Base-by-base conservation (phyloP, 2,113 vertebrate species). In the Pachyramphus minor region DNA sequence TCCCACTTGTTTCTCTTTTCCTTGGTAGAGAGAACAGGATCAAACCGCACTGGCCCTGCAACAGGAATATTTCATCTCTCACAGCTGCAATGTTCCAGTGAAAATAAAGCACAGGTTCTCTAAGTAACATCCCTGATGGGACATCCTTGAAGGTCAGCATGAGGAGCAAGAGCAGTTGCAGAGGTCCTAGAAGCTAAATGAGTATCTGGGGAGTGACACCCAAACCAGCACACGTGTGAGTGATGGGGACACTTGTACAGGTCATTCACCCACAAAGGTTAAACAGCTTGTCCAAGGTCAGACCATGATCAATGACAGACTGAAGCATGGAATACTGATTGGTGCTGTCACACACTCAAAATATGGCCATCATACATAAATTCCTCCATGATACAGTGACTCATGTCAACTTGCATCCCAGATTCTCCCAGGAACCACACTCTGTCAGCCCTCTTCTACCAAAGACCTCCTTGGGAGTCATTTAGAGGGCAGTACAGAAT, bases 1-100 rank as follows among this genome's bases (percentile, higher is more conserved):
- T 99, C 99, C 99, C 99, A 99, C 21, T n/a, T 79, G 84, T 99
- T 99, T 96, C 99, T 98, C 6, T 33, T n/a, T 8, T 93, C 66
- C 94, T 98, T 99, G 62, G 97, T 98, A 24, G 98, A 98, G 25
- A 99, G 97, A 8, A 33, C 27, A 59, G 55, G 75, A 94, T 98
- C 84, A 71, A 98, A 98, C 13, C 7, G 16, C 77, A 64, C 94
- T 35, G 85, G 89, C 90, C 97, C 99, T 99, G 85, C 58, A 90
- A 95, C 60, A 73, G 72, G 47, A 95, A 77, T 7, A 89, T 58
- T 67, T 56, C 31, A 42, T 37, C 30, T 30, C 31, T 91, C 68
- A 90, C 3, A 35, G 11, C 45, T 63, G 41, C 67, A 95, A 3
- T 9, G 28, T 18, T 59, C 64, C 75, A 74, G 35, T 37, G 80